Percentiles rank a stretch among this genome's conserved stretches.
Conservation (phyloP, 2,888 invertebrate genomes). For the Ceramica pisi region DNA sequence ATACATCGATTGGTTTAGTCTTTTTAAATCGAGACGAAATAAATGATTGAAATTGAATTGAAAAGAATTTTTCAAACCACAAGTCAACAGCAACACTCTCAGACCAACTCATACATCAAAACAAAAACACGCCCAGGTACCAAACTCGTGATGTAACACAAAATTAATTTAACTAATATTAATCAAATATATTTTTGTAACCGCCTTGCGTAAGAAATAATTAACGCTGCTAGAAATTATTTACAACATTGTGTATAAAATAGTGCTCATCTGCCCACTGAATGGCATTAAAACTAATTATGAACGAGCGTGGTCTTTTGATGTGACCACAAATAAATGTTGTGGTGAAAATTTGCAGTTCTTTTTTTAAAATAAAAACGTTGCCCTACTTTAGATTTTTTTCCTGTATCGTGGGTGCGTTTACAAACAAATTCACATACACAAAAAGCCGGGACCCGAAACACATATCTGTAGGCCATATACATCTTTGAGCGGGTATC, state of each 20-base stretch:
- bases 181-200: constrained; percentile 56
- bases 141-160: constrained; percentile 26
- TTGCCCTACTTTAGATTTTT: too few relatives aligned
- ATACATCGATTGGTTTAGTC: too few relatives aligned
- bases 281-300: constrained; percentile 62
- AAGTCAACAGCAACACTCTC: constrained; percentile 16
- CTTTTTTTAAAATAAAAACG: too few relatives aligned
- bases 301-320: constrained; percentile 46
- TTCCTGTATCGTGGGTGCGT: too few relatives aligned
- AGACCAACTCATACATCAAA: constrained; percentile 28
- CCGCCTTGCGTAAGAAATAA: constrained; percentile 38
- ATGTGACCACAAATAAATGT: constrained; percentile 36
- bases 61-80: background rate
- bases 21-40: too few relatives aligned
- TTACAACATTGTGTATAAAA: constrained; percentile 51
- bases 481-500: too few relatives aligned
- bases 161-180: constrained; percentile 52
- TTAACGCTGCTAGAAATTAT: constrained; percentile 57
- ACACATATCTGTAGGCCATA: too few relatives aligned
- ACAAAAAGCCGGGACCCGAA: too few relatives aligned
- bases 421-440: too few relatives aligned
- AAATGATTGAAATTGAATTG: too few relatives aligned
- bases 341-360: constrained; percentile 39
- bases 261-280: constrained; percentile 54
- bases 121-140: constrained; percentile 34